Conservation (phyloP, 2,113 vertebrate genomes). For the Apteryx owenii region DNA sequence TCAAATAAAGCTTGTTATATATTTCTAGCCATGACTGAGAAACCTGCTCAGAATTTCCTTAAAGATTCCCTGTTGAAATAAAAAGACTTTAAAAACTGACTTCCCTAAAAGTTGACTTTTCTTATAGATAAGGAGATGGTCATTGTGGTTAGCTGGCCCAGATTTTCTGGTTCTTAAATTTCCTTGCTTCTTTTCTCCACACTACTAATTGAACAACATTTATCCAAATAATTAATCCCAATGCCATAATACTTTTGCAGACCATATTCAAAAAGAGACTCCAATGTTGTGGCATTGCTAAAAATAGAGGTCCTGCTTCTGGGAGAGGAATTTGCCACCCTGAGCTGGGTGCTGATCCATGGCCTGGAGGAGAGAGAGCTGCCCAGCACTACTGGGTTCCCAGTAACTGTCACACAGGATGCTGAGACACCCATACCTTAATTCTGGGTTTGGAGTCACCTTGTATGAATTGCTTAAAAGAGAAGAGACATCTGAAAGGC, state of each 20-base stretch:
- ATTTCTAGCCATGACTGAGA: not conserved
- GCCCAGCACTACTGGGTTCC: not conserved
- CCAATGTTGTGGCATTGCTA: not conserved
- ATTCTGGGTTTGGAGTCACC: not conserved
- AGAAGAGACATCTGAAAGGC: fast-evolving
- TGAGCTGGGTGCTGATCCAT: fast-evolving
- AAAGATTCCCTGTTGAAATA: not conserved
- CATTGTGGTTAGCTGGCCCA: not conserved
- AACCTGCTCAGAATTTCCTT: not conserved
- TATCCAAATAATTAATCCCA: not conserved
- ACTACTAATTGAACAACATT: not conserved
- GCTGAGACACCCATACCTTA: fast-evolving
- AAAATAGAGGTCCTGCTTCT: not conserved
- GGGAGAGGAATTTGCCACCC: not conserved
- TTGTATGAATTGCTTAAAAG: not conserved
- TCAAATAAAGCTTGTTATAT: not conserved
- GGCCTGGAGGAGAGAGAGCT: fast-evolving
- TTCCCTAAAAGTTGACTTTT: not conserved
- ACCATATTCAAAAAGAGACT: not conserved
- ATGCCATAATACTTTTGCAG: not conserved
- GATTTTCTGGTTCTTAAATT: not conserved
- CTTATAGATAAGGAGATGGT: not conserved
- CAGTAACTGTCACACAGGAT: not conserved
- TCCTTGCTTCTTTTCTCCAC: not conserved
- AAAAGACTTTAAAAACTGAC: not conserved